phyloP scores from a whole-genome alignment of 2,113 vertebrate genomes.

The Urocitellus parryii region DNA sequence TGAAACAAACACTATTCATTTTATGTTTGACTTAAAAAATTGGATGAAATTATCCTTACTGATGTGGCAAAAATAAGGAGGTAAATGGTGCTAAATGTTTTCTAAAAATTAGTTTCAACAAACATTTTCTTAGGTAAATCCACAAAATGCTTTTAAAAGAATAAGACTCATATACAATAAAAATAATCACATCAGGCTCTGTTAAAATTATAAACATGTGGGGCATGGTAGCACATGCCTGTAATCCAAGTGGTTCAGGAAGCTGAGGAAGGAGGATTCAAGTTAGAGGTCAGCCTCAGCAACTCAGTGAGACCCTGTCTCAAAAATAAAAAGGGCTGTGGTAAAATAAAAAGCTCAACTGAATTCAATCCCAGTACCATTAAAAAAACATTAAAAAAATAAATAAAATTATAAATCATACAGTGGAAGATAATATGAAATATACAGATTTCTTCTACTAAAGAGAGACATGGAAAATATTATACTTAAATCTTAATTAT shows the following conservation, averaged over 20 bases:
- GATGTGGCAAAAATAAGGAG: neutral
- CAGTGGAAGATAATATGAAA: neutral
- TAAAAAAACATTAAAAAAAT: too few relatives aligned
- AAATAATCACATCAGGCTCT: neutral
- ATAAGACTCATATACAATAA: constrained; percentile 24
- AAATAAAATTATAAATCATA: constrained; percentile 57
- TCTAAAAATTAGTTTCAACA: constrained; percentile 50
- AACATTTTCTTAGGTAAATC: constrained; percentile 50
- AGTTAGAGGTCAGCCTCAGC: too few relatives aligned
- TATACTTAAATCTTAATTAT: constrained; percentile 20
- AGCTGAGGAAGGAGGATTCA: too few relatives aligned
- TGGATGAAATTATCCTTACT: constrained; percentile 50
- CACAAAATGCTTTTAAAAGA: constrained; percentile 36
- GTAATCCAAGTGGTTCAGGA: too few relatives aligned
- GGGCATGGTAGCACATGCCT: too few relatives aligned
- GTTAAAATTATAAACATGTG: too few relatives aligned
- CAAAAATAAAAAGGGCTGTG: too few relatives aligned
- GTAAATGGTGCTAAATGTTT: neutral
- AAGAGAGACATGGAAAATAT: neutral
- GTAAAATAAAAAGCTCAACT: too few relatives aligned
- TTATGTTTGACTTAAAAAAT: constrained; percentile 19
- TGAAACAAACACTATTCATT: constrained; percentile 36
- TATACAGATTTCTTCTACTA: neutral
- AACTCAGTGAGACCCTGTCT: too few relatives aligned
- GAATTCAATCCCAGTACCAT: too few relatives aligned